Conservation (phyloP, 1,140 invertebrate genomes). For the Brachionus koreanus region DNA sequence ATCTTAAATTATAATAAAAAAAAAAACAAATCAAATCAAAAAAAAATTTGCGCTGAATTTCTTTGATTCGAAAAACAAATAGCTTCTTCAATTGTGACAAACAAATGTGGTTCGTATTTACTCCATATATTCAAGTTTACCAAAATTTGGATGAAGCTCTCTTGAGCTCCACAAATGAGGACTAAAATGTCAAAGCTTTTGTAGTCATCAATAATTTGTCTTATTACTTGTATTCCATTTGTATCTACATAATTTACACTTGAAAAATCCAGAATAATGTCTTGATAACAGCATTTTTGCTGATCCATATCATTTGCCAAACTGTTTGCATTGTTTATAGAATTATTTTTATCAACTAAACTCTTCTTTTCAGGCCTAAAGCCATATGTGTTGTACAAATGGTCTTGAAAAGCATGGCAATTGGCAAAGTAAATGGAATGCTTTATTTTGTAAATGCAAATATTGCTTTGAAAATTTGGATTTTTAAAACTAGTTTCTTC, state of each 20-base stretch:
- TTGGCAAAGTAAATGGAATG: constrained; percentile 35
- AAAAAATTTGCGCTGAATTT: background rate
- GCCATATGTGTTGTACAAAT: background rate
- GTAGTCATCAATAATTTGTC: constrained; percentile 16
- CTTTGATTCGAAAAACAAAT: background rate
- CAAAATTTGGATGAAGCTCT: background rate
- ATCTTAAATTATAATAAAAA: background rate
- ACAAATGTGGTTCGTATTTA: background rate
- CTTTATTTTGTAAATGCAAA: background rate
- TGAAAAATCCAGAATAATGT: constrained; percentile 13
- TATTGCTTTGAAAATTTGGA: background rate
- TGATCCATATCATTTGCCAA: background rate
- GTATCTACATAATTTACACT: constrained; percentile 31
- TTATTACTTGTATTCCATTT: constrained; percentile 1
- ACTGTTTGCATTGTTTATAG: background rate
- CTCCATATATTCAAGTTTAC: background rate
- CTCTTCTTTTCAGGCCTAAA: background rate
- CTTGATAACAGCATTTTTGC: background rate
- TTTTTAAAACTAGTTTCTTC: constrained; percentile 6
- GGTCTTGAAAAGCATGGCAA: background rate
- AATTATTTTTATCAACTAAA: background rate
- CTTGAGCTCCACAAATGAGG: background rate
- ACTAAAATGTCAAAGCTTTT: background rate
- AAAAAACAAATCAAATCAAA: background rate
- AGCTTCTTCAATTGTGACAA: constrained; percentile 29